Base-by-base conservation (phyloP, 1,140 invertebrate species). In the Drosophila arizonae region DNA sequence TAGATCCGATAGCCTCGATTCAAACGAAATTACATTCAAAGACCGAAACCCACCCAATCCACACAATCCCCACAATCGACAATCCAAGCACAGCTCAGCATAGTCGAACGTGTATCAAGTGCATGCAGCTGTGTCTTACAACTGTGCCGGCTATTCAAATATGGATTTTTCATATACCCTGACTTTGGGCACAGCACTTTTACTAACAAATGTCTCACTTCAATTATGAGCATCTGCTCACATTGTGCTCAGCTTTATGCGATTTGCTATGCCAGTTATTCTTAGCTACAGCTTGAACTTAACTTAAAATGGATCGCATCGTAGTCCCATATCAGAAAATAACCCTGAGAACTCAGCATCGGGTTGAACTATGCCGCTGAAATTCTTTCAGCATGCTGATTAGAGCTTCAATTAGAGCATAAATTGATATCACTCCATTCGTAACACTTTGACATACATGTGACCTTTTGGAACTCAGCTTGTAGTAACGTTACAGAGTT, bases 101-200 rank as follows among this genome's bases (percentile, higher is more conserved):
- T 72, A 58, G 67, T 64, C 56, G 62, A 74, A 73, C 63, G 60
- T 64, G 75, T 43, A 69, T 74, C 65, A 77, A 82, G 76, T 82
- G 76, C 79, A 82, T 84, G 79, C 79, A 82, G 79, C 79, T 84
- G 79, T 48, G 57, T 13, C 15, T 33, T 43, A 48, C 15, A 57
- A 28, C 21, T 45, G 28, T 57, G 55, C 43, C 62, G 66, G 77
- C 61, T 43, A 74, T 60, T 78, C 30, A 45, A 66, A 66, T 66
- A 72, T 66, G 69, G 6, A 46, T 51, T 65, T 66, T 54, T 54
- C 24, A 21, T n/a, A 48, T 43, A 66, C 69, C n/a, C 61, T 71
- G 3, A 45, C 41, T 11, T 21, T 36, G 15, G 9, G n/a, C 4
- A 1, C n/a, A 17, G n/a, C n/a, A 6, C 43, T 6, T 45, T 8